A percentile compares a stretch with the other conserved stretches of the same genome.
These are phyloP conservation scores for Agrypnus murinus DNA, from an alignment of 2,888 invertebrate species.

Conservation along the genomic window DNA sequence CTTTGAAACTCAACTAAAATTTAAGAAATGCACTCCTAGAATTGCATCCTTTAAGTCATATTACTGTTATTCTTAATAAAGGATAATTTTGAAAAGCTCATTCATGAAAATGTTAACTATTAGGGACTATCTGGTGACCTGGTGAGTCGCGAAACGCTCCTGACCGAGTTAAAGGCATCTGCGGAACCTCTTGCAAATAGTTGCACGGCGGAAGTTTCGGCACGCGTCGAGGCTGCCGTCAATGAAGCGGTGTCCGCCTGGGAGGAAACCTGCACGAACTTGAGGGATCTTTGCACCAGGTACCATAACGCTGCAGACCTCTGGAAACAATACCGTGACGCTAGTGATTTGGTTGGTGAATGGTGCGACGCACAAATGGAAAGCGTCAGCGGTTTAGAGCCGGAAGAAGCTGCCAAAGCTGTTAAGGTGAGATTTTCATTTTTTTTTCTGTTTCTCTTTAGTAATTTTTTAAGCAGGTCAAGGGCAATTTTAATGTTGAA, in stretches of 20 bases:
- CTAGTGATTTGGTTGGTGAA: conserved; percentile 83
- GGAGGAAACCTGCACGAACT: conserved; percentile 85
- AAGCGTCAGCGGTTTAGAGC: conserved; percentile 80
- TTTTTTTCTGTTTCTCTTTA: neutral
- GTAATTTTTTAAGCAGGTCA: neutral
- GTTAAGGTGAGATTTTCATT: conserved; percentile 80
- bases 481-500: neutral
- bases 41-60: too few species aligned
- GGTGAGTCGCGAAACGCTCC: conserved; percentile 81
- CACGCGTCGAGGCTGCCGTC: conserved; percentile 83
- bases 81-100: too few species aligned
- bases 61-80: too few species aligned
- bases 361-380: conserved; percentile 87
- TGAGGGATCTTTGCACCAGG: conserved; percentile 83
- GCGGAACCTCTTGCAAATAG: conserved; percentile 83
- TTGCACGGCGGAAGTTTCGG: conserved; percentile 82
- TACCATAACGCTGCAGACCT: conserved; percentile 88
- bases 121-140: conserved; percentile 87
- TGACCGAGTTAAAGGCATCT: conserved; percentile 81
- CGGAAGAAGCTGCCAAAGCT: conserved; percentile 81
- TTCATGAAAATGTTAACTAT: too few species aligned
- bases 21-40: too few species aligned
- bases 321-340: conserved; percentile 87
- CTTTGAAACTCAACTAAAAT: too few species aligned
- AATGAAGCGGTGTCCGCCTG: conserved; percentile 87